Conservation (phyloP, 2,888 invertebrate genomes). For the Ophion obscuratus region DNA sequence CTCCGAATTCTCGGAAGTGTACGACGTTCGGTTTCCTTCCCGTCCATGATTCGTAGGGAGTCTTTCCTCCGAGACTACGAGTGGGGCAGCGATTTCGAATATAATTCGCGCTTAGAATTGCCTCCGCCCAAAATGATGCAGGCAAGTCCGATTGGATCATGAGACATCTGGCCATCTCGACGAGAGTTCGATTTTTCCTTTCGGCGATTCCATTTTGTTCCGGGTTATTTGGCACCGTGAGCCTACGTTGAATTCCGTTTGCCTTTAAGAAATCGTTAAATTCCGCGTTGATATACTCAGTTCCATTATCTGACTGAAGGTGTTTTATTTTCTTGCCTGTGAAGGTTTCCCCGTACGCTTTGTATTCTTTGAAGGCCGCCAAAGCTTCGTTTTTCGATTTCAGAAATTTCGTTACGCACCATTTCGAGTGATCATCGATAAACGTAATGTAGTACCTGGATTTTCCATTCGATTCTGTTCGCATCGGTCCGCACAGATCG, state of each 20-base stretch:
- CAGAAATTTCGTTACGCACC: conserved; percentile 61
- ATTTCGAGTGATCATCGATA: conserved; percentile 67
- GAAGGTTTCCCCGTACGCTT: conserved; percentile 59
- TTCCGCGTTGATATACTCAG: conserved; percentile 58
- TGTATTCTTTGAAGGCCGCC: conserved; percentile 61
- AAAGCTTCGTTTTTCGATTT: conserved; percentile 64
- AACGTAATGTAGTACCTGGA: conserved; percentile 66
- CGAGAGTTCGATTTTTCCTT: conserved; percentile 37
- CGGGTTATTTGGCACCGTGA: conserved; percentile 35
- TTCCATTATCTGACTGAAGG: conserved; percentile 67
- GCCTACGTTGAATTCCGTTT: conserved; percentile 36
- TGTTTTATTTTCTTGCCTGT: conserved; percentile 63
- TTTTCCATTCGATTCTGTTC: conserved; percentile 54
- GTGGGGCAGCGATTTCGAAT: conserved; percentile 47
- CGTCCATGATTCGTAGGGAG: conserved; percentile 23
- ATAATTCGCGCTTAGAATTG: conserved; percentile 27
- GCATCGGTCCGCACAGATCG: conserved; percentile 67
- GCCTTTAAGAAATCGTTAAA: conserved; percentile 34
- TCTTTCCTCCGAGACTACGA: conserved; percentile 6
- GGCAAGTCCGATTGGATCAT: conserved; percentile 14
- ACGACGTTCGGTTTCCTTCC: background rate
- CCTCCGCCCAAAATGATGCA: conserved; percentile 46
- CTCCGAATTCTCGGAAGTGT: conserved; percentile 23
- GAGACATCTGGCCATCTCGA: conserved; percentile 48
- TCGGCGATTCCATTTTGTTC: conserved; percentile 51